Evolutionary conservation across 2,113 vertebrate genomes (phyloP), one percentile per base, ranked within the genome.

Genomic region (Paedocypris sp.): DNA sequence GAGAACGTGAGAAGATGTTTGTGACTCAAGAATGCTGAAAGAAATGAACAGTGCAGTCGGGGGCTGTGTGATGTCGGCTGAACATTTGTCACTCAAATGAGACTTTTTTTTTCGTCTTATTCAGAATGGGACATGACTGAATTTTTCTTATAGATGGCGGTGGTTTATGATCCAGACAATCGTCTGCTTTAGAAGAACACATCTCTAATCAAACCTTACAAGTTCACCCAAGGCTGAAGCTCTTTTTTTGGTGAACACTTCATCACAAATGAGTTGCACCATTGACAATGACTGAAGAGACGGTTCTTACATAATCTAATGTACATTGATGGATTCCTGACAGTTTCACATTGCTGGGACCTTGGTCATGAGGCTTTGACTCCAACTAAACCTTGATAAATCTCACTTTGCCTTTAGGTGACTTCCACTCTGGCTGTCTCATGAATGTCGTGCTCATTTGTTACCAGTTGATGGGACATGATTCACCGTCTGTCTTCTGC

Each of bases 21-120:
- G 26, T 32, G 11, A 58, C 16, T 58, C 23, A 29, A 43, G 28
- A 6, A 32, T 32, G 11, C 16, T 13, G 35, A 45, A 65, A 51
- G 25, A 69, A 56, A 57, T 32, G 15, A 62, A 38, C 41, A 28
- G 29, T 62, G 7, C 52, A 20, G 35, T 62, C 25, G 47, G 52
- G 15, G 38, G 45, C 71, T 71, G 32, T 73, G 71, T 71, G 68
- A 66, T 75, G 78, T 73, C 69, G 73, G 63, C 68, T 69, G 60
- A 28, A 67, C 77, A 79, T 84, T 77, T 81, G 74, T 82, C 79
- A 82, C 79, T 80, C 75, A 73, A 69, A 78, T 56, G 68, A 70
- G 60, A 75, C 62, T 33, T 31, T 32, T 8, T n/a, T 35, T 63
- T 54, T 31, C 35, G 38, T 48, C 51, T 41, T 5, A 26, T 75